Base-by-base conservation (phyloP, 2,113 vertebrate species). In the Amphiprion percula region DNA sequence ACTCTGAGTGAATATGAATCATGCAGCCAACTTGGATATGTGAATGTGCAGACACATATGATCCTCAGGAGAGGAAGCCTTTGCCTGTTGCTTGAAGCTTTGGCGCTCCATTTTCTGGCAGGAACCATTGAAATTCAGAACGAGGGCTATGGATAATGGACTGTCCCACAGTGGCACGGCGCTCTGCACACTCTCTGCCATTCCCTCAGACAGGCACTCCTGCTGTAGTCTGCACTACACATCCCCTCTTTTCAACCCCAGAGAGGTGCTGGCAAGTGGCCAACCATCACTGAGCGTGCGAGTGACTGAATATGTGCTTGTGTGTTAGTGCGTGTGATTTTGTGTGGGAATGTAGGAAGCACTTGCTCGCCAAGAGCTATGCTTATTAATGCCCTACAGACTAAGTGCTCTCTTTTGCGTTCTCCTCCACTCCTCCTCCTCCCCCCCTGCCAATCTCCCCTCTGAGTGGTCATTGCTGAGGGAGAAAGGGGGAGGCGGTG, bases 361-460 rank as follows among this genome's bases (percentile, higher is more conserved):
- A 55, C 87, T 86, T 63, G 79, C 86, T 83, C 24, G 88, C 88
- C 90, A 93, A 94, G 90, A 84, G 89, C 92, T 82, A 85, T 84
- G 88, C 92, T 92, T 93, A 91, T 93, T 92, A 94, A 93, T 91
- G 90, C 90, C 85, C 90, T 84, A 77, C 82, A 86, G 91, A 90
- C 86, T 81, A 90, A 87, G 87, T 90, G 89, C 67, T 81, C 78
- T 79, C 82, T 80, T 88, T 83, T 86, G 64, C 89, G 41, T 84
- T 78, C 77, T 83, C 71, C 71, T 80, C 82, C 66, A 30, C 30
- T 30, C 33, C 67, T 76, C 68, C 67, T 60, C 62, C 68, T 10
- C 77, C 58, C 72, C 52, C 65, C 83, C 77, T 73, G 71, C 74
- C 79, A 73, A 77, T 80, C 77, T 82, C 79, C 62, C 44, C 50